Evolutionary conservation across 2,797 vertebrate species (phyloP).

Genomic region (Leptodactylus fallax): DNA sequence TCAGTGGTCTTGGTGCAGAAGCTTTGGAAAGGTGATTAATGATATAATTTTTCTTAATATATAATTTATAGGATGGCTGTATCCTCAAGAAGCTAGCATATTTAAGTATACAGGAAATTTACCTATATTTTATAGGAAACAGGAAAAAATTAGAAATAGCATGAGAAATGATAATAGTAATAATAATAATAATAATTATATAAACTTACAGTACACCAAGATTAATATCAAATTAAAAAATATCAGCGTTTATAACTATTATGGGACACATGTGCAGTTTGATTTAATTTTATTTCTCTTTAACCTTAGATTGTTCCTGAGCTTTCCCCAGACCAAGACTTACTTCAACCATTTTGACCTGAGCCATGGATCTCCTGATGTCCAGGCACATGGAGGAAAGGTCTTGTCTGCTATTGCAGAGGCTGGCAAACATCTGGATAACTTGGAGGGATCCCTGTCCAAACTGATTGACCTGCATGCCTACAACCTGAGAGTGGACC

Average conservation of each 20-base stretch:
- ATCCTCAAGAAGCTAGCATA: too few relatives aligned
- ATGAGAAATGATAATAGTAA: background rate
- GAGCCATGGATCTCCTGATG: conserved; percentile 16
- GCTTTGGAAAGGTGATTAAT: conserved; percentile 75
- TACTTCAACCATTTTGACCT: conserved; percentile 28
- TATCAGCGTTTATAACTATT: background rate
- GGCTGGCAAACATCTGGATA: conserved; percentile 12
- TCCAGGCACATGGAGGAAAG: conserved; percentile 6
- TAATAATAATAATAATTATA: background rate
- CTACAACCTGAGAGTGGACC: conserved; percentile 70
- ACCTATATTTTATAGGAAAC: too few relatives aligned
- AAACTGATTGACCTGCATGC: conserved; percentile 84
- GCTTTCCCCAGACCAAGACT: conserved; percentile 39
- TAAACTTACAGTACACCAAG: background rate
- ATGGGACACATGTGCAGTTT: background rate
- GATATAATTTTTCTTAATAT: too few relatives aligned
- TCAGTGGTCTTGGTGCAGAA: conserved; percentile 71
- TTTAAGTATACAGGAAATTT: too few relatives aligned
- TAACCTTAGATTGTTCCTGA: background rate
- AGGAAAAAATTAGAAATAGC: too few relatives aligned
- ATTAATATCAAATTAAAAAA: too few relatives aligned
- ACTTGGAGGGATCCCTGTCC: conserved; percentile 71
- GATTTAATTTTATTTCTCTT: background rate
- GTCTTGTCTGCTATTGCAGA: background rate
- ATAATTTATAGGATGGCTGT: too few relatives aligned